Evolutionary conservation across 2,797 vertebrate species (phyloP).

Genomic region (Microcaecilia unicolor): DNA sequence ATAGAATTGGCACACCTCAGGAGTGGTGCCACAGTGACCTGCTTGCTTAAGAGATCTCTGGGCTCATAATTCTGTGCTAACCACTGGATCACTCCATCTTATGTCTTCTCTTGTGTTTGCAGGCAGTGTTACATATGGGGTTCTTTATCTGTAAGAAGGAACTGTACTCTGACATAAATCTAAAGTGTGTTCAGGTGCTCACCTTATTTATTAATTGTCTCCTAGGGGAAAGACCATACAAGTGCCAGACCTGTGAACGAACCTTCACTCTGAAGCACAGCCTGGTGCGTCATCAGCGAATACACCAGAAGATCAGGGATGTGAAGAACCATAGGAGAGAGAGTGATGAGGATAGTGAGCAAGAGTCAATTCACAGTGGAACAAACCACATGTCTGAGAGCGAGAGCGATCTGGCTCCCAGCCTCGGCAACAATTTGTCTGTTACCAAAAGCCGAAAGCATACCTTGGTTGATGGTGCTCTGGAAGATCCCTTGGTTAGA

Average conservation of each 20-base stretch:
- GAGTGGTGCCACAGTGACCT: no score
- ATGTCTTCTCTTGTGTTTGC: no score
- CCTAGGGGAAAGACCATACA: slow-evolving; percentile 87
- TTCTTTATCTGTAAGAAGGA: no score
- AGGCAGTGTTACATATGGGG: no score
- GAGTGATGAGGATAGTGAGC: slow-evolving; percentile 55
- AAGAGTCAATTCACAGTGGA: slow-evolving; percentile 55
- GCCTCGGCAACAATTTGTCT: slow-evolving; percentile 19
- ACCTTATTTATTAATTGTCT: background rate
- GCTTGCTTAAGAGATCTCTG: no score
- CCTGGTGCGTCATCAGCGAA: slow-evolving; percentile 89
- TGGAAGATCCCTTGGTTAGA: slow-evolving; percentile 26
- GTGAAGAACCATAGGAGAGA: slow-evolving; percentile 47
- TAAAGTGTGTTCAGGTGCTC: background rate
- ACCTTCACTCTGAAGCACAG: slow-evolving; percentile 97
- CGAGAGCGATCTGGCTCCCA: slow-evolving; percentile 32
- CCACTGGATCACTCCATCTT: no score
- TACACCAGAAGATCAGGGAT: slow-evolving; percentile 74
- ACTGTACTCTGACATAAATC: rapidly evolving
- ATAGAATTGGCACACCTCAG: no score
- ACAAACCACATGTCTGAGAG: slow-evolving; percentile 52
- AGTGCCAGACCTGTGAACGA: slow-evolving; percentile 88
- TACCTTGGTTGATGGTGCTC: slow-evolving; percentile 5
- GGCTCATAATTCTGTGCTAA: no score
- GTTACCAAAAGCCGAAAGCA: slow-evolving; percentile 57